phyloP scores from a whole-genome alignment of 2,797 vertebrate species.

The Peromyscus eremicus region DNA sequence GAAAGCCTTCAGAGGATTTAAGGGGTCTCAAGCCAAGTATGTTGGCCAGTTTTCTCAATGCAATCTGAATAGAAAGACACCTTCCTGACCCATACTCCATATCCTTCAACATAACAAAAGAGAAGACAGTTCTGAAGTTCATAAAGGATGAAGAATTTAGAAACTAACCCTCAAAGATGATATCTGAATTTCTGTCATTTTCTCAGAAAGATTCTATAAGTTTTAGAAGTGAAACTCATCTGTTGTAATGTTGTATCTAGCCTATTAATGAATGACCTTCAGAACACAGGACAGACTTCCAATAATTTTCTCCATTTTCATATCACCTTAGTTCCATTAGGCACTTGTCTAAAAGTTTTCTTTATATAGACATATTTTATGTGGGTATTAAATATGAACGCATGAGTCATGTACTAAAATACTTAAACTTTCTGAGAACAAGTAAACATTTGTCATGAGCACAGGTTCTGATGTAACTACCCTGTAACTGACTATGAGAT shows the following conservation, averaged over 20 bases:
- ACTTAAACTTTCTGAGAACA: slow-evolving; percentile 13
- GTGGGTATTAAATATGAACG: not conserved
- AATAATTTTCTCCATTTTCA: not conserved
- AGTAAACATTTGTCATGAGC: not conserved
- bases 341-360: slow-evolving; percentile 4
- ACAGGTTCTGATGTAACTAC: not conserved
- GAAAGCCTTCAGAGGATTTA: not conserved
- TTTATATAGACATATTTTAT: not conserved
- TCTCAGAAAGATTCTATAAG: not conserved
- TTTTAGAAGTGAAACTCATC: not conserved
- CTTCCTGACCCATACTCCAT: not conserved
- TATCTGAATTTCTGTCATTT: slow-evolving; percentile 1
- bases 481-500: not conserved
- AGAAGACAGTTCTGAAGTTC: not conserved
- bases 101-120: not conserved
- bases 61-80: not conserved
- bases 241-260: not conserved
- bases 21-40: not conserved
- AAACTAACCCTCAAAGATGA: not conserved
- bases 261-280: not conserved
- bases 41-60: not conserved
- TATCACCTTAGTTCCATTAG: not conserved
- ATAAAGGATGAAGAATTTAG: slow-evolving; percentile 29
- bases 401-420: not conserved
- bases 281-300: not conserved